Evolutionary conservation across 2,113 vertebrate genomes (phyloP).

Genomic region (Thinocorus orbignyianus): DNA sequence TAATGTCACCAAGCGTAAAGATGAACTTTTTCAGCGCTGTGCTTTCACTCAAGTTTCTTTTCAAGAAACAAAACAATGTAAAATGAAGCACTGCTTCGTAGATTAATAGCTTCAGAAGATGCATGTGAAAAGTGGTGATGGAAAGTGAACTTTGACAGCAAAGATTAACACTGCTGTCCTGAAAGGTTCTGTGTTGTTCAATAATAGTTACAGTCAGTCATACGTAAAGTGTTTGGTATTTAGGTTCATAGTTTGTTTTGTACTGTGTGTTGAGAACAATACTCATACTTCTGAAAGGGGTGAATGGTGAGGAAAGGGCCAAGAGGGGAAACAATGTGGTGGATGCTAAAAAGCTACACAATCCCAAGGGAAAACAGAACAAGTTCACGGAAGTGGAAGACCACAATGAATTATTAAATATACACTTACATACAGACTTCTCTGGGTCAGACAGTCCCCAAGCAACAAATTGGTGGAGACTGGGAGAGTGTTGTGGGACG

Average conservation of each 20-base stretch:
- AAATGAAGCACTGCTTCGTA: neutral
- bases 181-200: neutral
- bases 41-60: neutral
- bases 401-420: slow-evolving; percentile 36
- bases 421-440: neutral
- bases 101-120: neutral
- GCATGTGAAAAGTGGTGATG: neutral
- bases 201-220: neutral
- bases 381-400: neutral
- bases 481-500: neutral
- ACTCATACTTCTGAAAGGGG: neutral
- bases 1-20: neutral
- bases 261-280: neutral
- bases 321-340: neutral
- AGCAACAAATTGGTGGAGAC: neutral
- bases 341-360: neutral
- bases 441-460: neutral
- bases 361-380: neutral
- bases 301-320: neutral
- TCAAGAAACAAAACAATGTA: neutral
- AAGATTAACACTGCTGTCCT: neutral
- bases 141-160: neutral
- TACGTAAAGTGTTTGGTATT: neutral
- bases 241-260: neutral
- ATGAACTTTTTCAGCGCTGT: neutral